Percentiles rank a stretch among this genome's conserved stretches.
phyloP scores from a whole-genome alignment of 1,140 invertebrate genomes.

The Teleopsis dalmanni region DNA sequence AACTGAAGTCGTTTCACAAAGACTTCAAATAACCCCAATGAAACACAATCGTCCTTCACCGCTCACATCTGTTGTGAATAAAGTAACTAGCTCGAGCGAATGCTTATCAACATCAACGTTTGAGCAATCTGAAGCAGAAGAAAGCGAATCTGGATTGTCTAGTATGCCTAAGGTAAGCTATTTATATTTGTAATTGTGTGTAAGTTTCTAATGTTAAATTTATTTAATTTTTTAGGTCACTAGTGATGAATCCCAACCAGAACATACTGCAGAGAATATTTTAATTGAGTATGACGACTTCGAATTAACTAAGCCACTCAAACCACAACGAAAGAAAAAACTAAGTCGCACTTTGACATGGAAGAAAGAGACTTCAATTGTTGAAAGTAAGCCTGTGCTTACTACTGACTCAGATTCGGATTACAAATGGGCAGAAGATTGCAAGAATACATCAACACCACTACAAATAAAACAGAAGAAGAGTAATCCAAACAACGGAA shows the following conservation, averaged over 20 bases:
- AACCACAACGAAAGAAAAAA: slow-evolving; percentile 40
- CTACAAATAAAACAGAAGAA: slow-evolving; percentile 9
- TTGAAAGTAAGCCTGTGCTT: slow-evolving; percentile 23
- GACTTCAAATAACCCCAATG: no score
- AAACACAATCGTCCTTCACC: no score
- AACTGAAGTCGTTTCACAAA: no score
- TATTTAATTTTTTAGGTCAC: slow-evolving; percentile 28
- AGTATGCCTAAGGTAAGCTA: slow-evolving; percentile 34
- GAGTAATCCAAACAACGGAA: slow-evolving; percentile 18
- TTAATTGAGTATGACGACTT: slow-evolving; percentile 13
- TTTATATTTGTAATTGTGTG: no score
- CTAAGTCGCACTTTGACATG: slow-evolving; percentile 35
- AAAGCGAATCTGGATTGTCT: slow-evolving; percentile 33
- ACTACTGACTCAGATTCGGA: slow-evolving; percentile 35
- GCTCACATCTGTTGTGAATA: no score
- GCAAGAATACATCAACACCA: not conserved
- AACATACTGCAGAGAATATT: slow-evolving; percentile 9
- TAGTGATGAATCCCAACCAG: slow-evolving; percentile 35
- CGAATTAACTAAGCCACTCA: slow-evolving; percentile 25
- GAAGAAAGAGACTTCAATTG: slow-evolving; percentile 37
- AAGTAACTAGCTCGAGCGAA: no score
- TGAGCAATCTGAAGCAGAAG: slow-evolving; percentile 32
- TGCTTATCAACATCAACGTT: no score
- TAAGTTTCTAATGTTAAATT: no score
- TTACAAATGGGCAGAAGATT: slow-evolving; percentile 15